These are phyloP conservation scores for Gastracanthus pulcherrimus DNA, from an alignment of 2,888 invertebrate species.

Conservation along the genomic window DNA sequence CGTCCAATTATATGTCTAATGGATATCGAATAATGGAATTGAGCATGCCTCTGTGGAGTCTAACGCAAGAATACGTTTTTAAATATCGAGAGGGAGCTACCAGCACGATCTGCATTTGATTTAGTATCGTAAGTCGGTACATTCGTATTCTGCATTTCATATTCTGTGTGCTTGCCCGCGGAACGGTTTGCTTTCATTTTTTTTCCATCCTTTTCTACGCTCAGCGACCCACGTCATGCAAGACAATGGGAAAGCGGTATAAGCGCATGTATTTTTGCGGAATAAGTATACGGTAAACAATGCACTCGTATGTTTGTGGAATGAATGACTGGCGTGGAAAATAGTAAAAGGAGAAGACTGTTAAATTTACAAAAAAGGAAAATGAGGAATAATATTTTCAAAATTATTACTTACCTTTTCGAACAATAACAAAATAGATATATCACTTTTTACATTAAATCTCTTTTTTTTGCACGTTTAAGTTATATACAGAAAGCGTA, in stretches of 20 bases:
- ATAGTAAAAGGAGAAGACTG: background rate
- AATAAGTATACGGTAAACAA: conserved; percentile 26
- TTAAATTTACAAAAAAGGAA: background rate
- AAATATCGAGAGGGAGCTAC: conserved; percentile 14
- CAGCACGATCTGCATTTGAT: conserved; percentile 1
- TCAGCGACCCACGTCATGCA: conserved; percentile 11
- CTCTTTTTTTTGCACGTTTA: too few relatives aligned
- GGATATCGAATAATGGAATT: background rate
- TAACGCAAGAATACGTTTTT: background rate
- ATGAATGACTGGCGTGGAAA: background rate
- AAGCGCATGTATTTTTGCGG: conserved; percentile 24
- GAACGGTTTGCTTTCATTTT: conserved; percentile 31
- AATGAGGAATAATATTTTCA: too few relatives aligned
- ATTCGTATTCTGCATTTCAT: conserved; percentile 35
- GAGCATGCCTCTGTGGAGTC: background rate
- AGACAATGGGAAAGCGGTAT: conserved; percentile 27
- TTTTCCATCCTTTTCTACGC: background rate
- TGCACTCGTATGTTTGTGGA: conserved; percentile 9
- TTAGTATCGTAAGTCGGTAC: conserved; percentile 43
- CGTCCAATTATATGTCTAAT: conserved; percentile 19
- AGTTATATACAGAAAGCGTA: too few relatives aligned
- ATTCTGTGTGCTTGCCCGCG: background rate
- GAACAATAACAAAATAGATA: too few relatives aligned
- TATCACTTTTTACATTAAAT: too few relatives aligned
- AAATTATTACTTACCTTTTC: too few relatives aligned